Base-by-base conservation (phyloP, 2,797 vertebrate genomes). In the Sebastes elongatus region DNA sequence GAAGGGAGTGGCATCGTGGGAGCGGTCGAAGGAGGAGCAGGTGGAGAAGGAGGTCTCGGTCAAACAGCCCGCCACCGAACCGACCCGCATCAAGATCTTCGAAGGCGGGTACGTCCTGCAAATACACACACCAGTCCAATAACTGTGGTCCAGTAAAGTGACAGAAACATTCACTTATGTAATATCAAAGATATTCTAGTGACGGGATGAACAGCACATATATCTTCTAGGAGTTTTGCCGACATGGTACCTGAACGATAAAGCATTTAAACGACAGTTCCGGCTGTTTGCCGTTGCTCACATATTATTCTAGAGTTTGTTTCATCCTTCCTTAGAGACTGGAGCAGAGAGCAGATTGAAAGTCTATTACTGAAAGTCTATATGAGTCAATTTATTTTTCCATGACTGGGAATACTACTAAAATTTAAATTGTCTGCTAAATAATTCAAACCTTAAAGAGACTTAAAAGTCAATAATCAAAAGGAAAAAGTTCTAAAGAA, bases 11-110 rank as follows among this genome's bases (percentile, higher is more conserved):
- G 96, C 94, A 89, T 95, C 96, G 59, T 97, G 98, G 95, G 98
- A 98, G 77, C 97, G 96, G 86, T 96, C 96, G 27, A 99, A 98
- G 94, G 97, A 98, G 93, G 98, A 99, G 88, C 95, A 96, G 86
- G 96, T 96, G 76, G 97, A 99, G 92, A 99, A 98, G 91, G 98
- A 99, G 84, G 95, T 96, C 71, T 95, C 96, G 60, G 91, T 96
- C 93, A 99, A 99, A 71, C 89, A 77, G 30, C 30, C 88, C 82
- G 92, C 96, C 92, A 83, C 89, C 60, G 99, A 99, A 93, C 97
- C 98, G 61, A 96, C 97, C 72, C 96, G 99, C 86, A 97, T 99
- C 94, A 99, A 98, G 97, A 99, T 99, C 96, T 99, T 99, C 95
- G 99, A 99, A 96, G 99, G 99, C 95, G 99, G 99, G 99, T 99